Evolutionary conservation across 2,113 vertebrate species (phyloP).

Genomic region (Herpetotheres cachinnans): DNA sequence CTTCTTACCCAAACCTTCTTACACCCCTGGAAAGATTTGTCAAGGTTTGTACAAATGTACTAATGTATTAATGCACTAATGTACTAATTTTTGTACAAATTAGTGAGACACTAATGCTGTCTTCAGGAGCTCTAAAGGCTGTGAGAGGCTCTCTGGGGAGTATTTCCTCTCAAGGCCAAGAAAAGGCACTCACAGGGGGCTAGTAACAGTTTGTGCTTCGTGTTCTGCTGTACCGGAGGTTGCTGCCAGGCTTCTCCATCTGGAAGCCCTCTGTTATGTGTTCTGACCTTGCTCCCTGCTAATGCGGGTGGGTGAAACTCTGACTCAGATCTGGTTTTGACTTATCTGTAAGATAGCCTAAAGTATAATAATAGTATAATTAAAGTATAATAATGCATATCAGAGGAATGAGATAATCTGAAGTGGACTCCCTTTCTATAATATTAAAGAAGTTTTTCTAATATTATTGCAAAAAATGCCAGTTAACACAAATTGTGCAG

Average conservation of each 20-base stretch:
- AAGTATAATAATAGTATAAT: not conserved
- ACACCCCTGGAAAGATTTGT: not conserved
- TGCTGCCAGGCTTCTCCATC: no score
- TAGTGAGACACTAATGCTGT: not conserved
- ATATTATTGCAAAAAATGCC: not conserved
- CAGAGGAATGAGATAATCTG: not conserved
- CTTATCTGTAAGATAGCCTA: not conserved
- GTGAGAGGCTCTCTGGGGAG: not conserved
- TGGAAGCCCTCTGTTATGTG: not conserved
- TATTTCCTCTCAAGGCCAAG: not conserved
- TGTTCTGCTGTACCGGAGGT: not conserved
- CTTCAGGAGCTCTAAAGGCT: not conserved
- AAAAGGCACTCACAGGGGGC: not conserved
- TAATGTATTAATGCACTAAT: no score
- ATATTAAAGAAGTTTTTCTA: not conserved
- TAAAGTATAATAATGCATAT: not conserved
- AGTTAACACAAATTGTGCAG: not conserved
- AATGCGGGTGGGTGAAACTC: not conserved
- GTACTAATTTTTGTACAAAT: no score
- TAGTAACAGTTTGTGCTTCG: not conserved
- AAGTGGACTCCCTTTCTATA: not conserved
- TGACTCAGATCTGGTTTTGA: not conserved
- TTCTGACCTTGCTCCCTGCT: not conserved
- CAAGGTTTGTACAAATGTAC: not conserved
- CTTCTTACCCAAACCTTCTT: not conserved